Conservation (phyloP, 2,113 vertebrate genomes). For the Ariopsis seemanni region DNA sequence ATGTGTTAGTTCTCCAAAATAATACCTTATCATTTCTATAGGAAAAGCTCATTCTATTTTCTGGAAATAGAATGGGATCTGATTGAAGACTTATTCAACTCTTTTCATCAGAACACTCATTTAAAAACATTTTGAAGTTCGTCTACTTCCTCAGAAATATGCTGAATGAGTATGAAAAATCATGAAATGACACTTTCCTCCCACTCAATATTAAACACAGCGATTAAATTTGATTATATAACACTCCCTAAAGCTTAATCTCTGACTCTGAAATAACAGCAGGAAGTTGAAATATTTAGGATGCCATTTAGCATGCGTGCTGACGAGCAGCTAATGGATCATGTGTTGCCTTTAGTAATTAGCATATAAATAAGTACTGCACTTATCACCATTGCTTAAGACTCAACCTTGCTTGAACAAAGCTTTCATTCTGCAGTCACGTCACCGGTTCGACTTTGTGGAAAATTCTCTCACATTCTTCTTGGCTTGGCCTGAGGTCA, state of each 20-base stretch:
- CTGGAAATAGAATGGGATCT: background rate
- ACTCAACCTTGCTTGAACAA: background rate
- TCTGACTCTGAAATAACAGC: background rate
- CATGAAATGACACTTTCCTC: background rate
- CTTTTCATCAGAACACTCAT: background rate
- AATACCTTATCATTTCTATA: background rate
- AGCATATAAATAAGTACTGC: constrained; percentile 46
- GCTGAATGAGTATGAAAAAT: background rate
- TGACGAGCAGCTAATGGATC: constrained; percentile 17
- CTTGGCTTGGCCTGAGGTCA: background rate
- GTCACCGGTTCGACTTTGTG: background rate
- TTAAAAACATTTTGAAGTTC: background rate
- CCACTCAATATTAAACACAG: background rate
- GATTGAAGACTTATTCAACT: background rate
- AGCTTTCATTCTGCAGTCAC: constrained; percentile 1
- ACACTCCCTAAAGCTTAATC: background rate
- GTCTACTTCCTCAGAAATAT: background rate
- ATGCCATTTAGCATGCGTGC: background rate
- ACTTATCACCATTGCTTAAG: constrained; percentile 39
- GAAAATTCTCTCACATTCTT: background rate
- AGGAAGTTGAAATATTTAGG: background rate
- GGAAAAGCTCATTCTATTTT: background rate
- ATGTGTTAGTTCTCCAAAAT: background rate
- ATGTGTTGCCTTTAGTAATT: constrained; percentile 33
- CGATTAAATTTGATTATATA: constrained; percentile 7